Base-by-base conservation (phyloP, 1,140 invertebrate genomes). In the Bombus confusus region DNA sequence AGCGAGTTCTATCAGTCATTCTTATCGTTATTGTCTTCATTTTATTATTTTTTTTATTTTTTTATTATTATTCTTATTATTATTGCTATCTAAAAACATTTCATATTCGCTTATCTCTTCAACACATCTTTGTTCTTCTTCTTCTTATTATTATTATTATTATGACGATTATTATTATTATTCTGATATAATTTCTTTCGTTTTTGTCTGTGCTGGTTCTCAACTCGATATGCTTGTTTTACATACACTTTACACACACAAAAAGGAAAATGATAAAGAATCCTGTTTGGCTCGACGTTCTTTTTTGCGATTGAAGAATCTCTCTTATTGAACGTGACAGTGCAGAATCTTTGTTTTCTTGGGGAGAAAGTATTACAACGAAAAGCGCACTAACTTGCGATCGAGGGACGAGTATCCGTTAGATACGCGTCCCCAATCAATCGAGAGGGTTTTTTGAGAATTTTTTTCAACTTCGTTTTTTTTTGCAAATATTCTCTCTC, bases 371-470 rank as follows among this genome's bases (percentile, higher is more conserved):
- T 90, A 79, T 77, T 80, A 69, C 80, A 64, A 87, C 81, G 47
- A 90, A 83, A 66, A 90, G 90, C 90, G 89, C 90, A 91, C 90
- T 91, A 90, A 91, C 89, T 91, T 87, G 68, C 47, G 59, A 86
- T 43, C 43, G 5, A 81, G 37, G 47, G 39, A 71, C 52, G 76
- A 8, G 66, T 84, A 80, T 84, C 76, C 25, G 0, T 52, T 62
- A 31, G 43, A 83, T 83, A 83, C 74, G 37, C 85, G 78, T 47
- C 62, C 80, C 64, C 34, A 86, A 88, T 88, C 68, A 89, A 85
- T 87, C 74, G 81, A 89, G 85, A 89, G 78, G 59, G 62, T 89
- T 80, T 15, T 64, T 39, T 31, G 28, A 76, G 13, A 37, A 76
- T 57, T 37, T 69, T 39, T 12, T 34, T 25, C 12, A 0, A 12